Conservation (phyloP, 2,888 invertebrate genomes). For the Sisyra terminalis region DNA sequence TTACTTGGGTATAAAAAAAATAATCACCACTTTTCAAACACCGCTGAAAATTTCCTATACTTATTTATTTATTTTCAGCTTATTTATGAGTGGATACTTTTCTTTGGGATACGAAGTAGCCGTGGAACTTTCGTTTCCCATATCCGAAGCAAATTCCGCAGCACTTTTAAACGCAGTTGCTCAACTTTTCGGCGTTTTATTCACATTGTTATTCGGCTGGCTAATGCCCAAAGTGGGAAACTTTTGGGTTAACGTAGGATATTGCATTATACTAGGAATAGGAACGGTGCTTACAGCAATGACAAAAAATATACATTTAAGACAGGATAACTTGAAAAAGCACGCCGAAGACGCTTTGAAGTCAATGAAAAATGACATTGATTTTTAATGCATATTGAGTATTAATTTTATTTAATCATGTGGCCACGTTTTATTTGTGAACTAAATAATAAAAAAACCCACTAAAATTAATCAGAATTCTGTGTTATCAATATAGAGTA, state of each 20-base stretch:
- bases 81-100: slow-evolving; percentile 17
- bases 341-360: too few species aligned
- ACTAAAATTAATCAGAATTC: too few species aligned
- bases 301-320: slow-evolving; percentile 15
- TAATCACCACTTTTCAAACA: too few species aligned
- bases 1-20: too few species aligned
- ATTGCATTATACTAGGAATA: slow-evolving; percentile 13
- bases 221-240: slow-evolving; percentile 14
- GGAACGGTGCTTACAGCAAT: slow-evolving; percentile 15
- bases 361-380: too few species aligned
- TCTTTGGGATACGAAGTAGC: slow-evolving; percentile 18
- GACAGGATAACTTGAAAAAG: slow-evolving; percentile 13
- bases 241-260: slow-evolving; percentile 16
- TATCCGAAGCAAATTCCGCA: slow-evolving; percentile 18
- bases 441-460: too few species aligned
- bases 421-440: too few species aligned
- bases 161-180: slow-evolving; percentile 17
- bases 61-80: too few species aligned
- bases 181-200: slow-evolving; percentile 16
- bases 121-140: slow-evolving; percentile 18
- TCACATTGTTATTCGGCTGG: slow-evolving; percentile 10
- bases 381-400: too few species aligned
- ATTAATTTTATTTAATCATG: too few species aligned
- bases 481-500: too few species aligned
- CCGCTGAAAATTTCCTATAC: too few species aligned